phyloP scores from a whole-genome alignment of 1,140 invertebrate genomes.

The Thaumatotibia leucotreta region DNA sequence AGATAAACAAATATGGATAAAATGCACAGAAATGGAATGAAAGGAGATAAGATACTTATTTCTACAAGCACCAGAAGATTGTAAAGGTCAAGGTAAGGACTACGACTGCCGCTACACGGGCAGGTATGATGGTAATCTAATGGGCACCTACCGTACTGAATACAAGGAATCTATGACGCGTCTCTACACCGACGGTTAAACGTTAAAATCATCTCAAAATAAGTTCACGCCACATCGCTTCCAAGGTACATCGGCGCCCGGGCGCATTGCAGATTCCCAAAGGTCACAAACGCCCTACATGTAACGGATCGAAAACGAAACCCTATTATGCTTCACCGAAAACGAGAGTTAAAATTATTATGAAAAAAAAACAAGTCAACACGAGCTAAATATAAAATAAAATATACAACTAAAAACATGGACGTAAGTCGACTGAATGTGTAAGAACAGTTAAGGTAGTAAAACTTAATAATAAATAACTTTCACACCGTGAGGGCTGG shows the following conservation, averaged over 20 bases:
- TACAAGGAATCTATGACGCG: neutral
- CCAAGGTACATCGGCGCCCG: conserved; percentile 26
- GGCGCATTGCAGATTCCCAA: conserved; percentile 72
- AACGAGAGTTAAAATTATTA: conserved; percentile 67
- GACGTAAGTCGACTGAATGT: conserved; percentile 67
- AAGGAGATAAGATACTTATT: conserved; percentile 56
- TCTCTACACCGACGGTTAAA: neutral
- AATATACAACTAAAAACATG: conserved; percentile 74
- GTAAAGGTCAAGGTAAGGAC: conserved; percentile 30
- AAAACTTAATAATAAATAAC: conserved; percentile 59
- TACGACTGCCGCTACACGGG: conserved; percentile 17
- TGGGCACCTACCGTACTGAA: neutral
- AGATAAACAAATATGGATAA: conserved; percentile 26
- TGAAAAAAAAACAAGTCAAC: conserved; percentile 66
- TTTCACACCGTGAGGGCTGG: conserved; percentile 57
- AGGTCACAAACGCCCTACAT: conserved; percentile 39
- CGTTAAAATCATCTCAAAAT: neutral
- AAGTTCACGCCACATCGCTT: neutral
- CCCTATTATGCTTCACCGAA: conserved; percentile 61
- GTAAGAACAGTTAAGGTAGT: conserved; percentile 53
- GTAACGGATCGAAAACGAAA: conserved; percentile 65
- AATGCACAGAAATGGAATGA: conserved; percentile 58
- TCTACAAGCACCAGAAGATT: conserved; percentile 70
- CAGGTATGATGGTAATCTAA: neutral
- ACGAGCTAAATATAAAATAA: conserved; percentile 64